Evolutionary conservation across 2,888 invertebrate genomes (phyloP).

Genomic region (Pantelozetes paolii): DNA sequence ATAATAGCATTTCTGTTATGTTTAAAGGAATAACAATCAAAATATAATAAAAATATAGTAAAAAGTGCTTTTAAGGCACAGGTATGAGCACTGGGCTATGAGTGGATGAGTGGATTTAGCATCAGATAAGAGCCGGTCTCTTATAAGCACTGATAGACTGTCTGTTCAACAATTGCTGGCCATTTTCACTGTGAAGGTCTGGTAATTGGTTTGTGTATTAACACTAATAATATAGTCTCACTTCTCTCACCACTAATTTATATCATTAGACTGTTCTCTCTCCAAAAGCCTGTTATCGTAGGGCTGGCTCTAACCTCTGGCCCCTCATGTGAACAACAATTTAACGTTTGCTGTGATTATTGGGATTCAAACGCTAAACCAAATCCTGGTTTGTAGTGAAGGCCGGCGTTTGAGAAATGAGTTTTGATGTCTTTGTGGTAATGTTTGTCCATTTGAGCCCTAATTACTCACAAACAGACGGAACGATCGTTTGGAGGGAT

Average conservation of each 20-base stretch:
- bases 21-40: slow-evolving; percentile 6
- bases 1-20: neutral
- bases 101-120: neutral
- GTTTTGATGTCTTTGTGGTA: slow-evolving; percentile 8
- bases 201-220: slow-evolving; percentile 9
- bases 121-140: slow-evolving; percentile 7
- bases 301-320: slow-evolving; percentile 16
- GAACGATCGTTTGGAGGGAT: slow-evolving; percentile 1
- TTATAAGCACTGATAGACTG: slow-evolving; percentile 18
- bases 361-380: neutral
- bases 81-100: too few species aligned
- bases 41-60: neutral
- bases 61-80: neutral
- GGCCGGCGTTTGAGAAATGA: slow-evolving; percentile 9
- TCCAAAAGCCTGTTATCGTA: neutral
- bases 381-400: neutral
- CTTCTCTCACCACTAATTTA: slow-evolving; percentile 25
- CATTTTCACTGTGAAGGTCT: neutral
- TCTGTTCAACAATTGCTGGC: neutral
- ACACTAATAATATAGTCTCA: slow-evolving; percentile 9
- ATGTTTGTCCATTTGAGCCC: neutral
- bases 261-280: neutral
- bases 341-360: slow-evolving; percentile 12
- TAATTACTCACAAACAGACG: neutral
- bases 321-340: slow-evolving; percentile 11